Base-by-base conservation (phyloP, 1,140 invertebrate genomes). In the Oppia nitens region DNA sequence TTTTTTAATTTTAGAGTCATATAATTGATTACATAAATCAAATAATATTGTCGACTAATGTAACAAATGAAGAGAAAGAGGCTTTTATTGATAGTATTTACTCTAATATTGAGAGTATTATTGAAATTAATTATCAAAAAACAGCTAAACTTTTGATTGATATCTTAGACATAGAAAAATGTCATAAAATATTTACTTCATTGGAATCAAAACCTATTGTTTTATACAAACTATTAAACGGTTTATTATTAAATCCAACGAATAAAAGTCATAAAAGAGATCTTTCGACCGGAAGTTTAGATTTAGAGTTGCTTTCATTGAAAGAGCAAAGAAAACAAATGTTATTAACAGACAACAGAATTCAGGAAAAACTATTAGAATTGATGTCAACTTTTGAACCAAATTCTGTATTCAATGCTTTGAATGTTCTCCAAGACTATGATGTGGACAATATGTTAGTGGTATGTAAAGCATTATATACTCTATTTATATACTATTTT, bases 321-420 rank as follows among this genome's bases (percentile, higher is more conserved):
- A 40, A 17, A 40, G 32, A 40, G 17, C 32, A 40, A 55, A 73
- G 74, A 25, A 73, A 74, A 47, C 70, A 76, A 60, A 60, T 73
- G 0, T 57, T 59, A 3, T 70, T 76, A 54, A 64, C 83, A 27
- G 73, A 76, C 14, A 66, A 74, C 1, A 65, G 69, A 45, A 69
- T 80, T 24, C 69, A 79, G 20, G 81, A 83, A 66, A 72, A 71
- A 59, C 79, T 82, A 66, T 74, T 87, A 50, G 75, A 79, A 53
- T 71, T 87, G 2, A 77, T 85, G 73, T 85, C 83, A 65, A 70
- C 77, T 61, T 71, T 79, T 66, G 74, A 80, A 52, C 73, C 77
- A 1, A 67, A 71, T 26, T 70, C 71, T 55, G 76, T 76, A n/a
- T 69, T 55, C 63, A 68, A 63, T 64, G 73, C 67, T 73, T 65